Evolutionary conservation across 2,113 vertebrate species (phyloP), one percentile per base, ranked within the genome.

Genomic region (Alethe diademata): DNA sequence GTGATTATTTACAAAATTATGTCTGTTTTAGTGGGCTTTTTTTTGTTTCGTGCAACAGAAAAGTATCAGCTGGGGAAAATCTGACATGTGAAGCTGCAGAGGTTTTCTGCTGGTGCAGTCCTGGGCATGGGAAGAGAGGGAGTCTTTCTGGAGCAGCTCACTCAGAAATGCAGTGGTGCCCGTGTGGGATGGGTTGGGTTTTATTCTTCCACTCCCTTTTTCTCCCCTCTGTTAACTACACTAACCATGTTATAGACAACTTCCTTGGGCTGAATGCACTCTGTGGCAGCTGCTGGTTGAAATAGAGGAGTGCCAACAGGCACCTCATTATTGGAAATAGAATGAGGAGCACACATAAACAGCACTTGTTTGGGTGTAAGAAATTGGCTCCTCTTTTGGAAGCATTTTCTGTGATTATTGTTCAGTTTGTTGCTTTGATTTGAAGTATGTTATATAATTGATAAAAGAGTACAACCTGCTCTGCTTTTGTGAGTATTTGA

Each of bases 241-340:
- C 1, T 33, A 47, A 26, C 31, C 25, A 25, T 15, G 75, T 84
- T 16, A 20, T 20, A 22, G 56, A 16, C 15, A 38, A 11, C 45
- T 86, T 92, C 78, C n/a, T 73, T 35, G 66, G 61, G 48, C 62
- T 88, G 19, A 50, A 42, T 65, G 31, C 19, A 29, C 43, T 75
- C 65, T 16, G 51, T 87, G 36, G 57, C 74, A 82, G 70, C 75
- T 86, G 64, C 64, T 40, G 16, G 78, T 96, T 79, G 71, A 76
- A 79, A 53, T 3, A 35, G 35, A 82, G 40, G 12, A 82, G 42
- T 72, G 91, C 74, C 58, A 90, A 45, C 29, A 88, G 73, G 54
- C 86, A 62, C 64, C 45, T 94, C 23, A 12, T 45, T 94, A 93
- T 85, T 57, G 36, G 33, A 72, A 45, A 29, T 1, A 42, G 54